phyloP scores from a whole-genome alignment of 2,888 invertebrate species.

The Xestobium rufovillosum region DNA sequence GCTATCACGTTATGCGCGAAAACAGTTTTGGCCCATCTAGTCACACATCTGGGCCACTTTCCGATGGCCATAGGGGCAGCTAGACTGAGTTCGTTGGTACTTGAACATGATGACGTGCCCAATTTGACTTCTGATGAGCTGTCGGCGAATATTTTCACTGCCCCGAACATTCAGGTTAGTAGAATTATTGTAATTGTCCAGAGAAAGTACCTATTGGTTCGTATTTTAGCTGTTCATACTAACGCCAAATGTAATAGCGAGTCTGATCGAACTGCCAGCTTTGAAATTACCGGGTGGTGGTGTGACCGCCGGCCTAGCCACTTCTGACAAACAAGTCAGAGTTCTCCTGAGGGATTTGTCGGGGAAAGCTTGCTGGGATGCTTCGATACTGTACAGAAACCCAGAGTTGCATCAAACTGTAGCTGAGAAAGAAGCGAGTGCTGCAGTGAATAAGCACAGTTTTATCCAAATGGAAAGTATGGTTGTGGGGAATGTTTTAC shows the following conservation, averaged over 20 bases:
- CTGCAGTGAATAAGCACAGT: slow-evolving; percentile 21
- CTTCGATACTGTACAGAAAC: slow-evolving; percentile 79
- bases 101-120: slow-evolving; percentile 86
- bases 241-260: slow-evolving; percentile 74
- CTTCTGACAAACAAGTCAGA: slow-evolving; percentile 70
- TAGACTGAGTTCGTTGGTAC: slow-evolving; percentile 79
- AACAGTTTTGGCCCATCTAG: slow-evolving; percentile 70
- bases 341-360: slow-evolving; percentile 83
- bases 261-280: slow-evolving; percentile 83
- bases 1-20: slow-evolving; percentile 53
- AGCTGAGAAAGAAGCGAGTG: slow-evolving; percentile 12
- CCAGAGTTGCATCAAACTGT: slow-evolving; percentile 42
- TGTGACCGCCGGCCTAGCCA: slow-evolving; percentile 66
- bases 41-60: slow-evolving; percentile 90
- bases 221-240: slow-evolving; percentile 74
- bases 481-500: slow-evolving; percentile 27
- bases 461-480: slow-evolving; percentile 38
- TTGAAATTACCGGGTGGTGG: slow-evolving; percentile 73
- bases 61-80: slow-evolving; percentile 87
- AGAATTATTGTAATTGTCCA: neutral
- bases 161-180: slow-evolving; percentile 68
- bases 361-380: slow-evolving; percentile 96
- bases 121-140: slow-evolving; percentile 66
- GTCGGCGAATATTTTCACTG: slow-evolving; percentile 70
- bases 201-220: slow-evolving; percentile 5